phyloP scores from a whole-genome alignment of 2,113 vertebrate species.

The Desmodus rotundus region DNA sequence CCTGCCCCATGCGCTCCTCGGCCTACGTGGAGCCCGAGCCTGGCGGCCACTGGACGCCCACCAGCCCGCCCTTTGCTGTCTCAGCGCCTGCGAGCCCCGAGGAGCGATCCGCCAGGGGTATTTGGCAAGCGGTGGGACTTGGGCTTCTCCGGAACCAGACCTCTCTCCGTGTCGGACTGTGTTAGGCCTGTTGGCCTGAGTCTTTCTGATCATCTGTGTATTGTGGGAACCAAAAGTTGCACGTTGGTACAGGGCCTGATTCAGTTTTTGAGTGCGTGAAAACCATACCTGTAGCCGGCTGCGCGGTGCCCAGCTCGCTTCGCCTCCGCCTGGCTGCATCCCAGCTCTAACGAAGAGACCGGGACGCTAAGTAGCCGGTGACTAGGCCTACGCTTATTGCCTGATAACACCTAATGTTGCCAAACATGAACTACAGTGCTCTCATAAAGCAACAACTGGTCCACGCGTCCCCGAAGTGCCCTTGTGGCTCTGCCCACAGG shows the following conservation, averaged over 20 bases:
- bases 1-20: rapidly evolving
- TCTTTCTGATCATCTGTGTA: conserved; percentile 65
- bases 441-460: not conserved
- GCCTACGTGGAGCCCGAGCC: rapidly evolving
- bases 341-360: not conserved
- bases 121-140: rapidly evolving
- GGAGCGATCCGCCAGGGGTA: not conserved
- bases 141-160: rapidly evolving
- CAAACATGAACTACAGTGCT: not conserved
- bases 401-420: not conserved
- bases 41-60: rapidly evolving
- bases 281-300: conserved; percentile 52
- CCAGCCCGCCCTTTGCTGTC: conserved; percentile 27
- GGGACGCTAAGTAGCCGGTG: not conserved
- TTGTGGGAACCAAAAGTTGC: conserved; percentile 55
- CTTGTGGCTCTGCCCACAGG: not conserved
- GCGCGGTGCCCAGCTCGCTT: not conserved
- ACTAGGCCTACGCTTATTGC: not conserved
- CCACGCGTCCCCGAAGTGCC: rapidly evolving
- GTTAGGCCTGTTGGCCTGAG: conserved; percentile 48
- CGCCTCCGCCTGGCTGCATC: not conserved
- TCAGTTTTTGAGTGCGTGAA: conserved; percentile 75
- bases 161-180: rapidly evolving
- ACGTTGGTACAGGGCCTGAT: conserved; percentile 62
- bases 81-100: rapidly evolving